Conservation (phyloP, 2,888 invertebrate species). For the Diabrotica balteata region DNA sequence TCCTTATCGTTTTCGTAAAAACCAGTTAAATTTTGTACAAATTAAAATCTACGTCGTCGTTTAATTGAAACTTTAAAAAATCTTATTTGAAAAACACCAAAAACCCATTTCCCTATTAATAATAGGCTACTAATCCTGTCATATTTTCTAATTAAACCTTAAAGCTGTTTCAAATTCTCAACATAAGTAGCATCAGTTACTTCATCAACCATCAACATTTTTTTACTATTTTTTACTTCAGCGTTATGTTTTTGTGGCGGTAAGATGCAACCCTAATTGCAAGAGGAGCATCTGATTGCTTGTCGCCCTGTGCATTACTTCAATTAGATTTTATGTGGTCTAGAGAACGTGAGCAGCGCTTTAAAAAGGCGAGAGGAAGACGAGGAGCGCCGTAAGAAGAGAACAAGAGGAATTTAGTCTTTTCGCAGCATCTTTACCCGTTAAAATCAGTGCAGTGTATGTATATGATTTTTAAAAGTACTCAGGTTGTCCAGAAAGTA, state of each 20-base stretch:
- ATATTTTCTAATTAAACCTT: background rate
- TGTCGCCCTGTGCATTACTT: conserved; percentile 49
- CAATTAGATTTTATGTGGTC: conserved; percentile 52
- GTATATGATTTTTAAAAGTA: no score
- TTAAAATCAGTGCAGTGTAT: no score
- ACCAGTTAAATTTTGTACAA: no score
- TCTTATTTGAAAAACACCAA: no score
- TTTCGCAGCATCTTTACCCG: conserved; percentile 1
- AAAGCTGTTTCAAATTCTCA: background rate
- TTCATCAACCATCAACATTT: background rate
- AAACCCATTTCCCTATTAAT: no score
- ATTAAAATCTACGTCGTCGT: no score
- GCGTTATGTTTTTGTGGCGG: background rate
- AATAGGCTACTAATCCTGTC: no score
- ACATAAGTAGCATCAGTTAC: background rate
- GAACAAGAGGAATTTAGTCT: conserved; percentile 16
- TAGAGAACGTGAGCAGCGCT: conserved; percentile 48
- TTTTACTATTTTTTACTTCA: background rate
- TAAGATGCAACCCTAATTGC: conserved; percentile 35
- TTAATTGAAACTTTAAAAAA: no score
- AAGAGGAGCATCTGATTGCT: conserved; percentile 45
- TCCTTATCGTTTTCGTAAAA: no score
- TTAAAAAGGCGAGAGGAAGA: conserved; percentile 12
- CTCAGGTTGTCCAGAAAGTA: no score
- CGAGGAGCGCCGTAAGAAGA: conserved; percentile 5